Evolutionary conservation across 2,113 vertebrate genomes (phyloP).

Genomic region (Catharus bicknelli): DNA sequence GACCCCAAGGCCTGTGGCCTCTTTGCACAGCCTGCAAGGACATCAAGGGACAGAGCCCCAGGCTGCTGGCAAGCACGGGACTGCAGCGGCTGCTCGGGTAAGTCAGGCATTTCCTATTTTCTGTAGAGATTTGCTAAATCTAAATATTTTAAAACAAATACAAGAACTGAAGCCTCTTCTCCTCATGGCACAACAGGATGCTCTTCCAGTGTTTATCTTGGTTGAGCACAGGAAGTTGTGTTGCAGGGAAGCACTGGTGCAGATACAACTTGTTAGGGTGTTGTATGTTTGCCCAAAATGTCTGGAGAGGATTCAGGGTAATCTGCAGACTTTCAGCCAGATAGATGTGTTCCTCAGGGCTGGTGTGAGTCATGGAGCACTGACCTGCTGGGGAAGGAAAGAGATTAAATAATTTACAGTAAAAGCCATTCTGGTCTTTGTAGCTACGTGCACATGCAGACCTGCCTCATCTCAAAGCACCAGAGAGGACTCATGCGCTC

Average conservation of each 20-base stretch:
- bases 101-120: not conserved
- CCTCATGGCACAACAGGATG: not conserved
- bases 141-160: constrained; percentile 16
- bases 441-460: not conserved
- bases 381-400: constrained; percentile 11
- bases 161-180: not conserved
- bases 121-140: not conserved
- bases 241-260: not conserved
- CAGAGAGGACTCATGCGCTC: not conserved
- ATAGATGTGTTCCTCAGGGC: not conserved
- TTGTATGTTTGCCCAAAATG: not conserved
- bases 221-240: not conserved
- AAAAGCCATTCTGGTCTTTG: constrained; percentile 3
- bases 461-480: not conserved
- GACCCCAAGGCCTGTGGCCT: not conserved
- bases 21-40: not conserved
- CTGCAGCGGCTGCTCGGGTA: not conserved
- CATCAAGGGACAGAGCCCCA: not conserved
- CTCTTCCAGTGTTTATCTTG: constrained; percentile 12
- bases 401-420: constrained; percentile 43
- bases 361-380: constrained; percentile 28
- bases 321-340: constrained; percentile 14
- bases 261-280: not conserved
- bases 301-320: constrained; percentile 14
- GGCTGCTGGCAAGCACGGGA: not conserved